Conservation (phyloP, 2,888 invertebrate species). For the Dendrolimus pini region DNA sequence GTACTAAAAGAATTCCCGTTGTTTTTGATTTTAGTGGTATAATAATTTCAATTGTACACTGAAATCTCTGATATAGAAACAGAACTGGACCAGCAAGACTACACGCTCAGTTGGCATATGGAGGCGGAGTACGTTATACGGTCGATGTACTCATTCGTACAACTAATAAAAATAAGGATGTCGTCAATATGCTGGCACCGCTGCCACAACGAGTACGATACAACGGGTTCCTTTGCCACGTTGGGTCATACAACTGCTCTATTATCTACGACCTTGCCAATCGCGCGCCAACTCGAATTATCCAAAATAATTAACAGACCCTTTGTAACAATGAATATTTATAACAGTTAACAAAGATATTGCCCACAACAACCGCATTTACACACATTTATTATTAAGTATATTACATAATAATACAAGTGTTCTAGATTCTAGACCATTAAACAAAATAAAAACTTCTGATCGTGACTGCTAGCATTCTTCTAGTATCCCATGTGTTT, state of each 20-base stretch:
- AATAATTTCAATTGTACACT: too few species aligned
- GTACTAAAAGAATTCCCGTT: too few species aligned
- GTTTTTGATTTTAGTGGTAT: too few species aligned
- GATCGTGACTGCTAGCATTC: neutral
- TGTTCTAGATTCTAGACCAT: too few species aligned
- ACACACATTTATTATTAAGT: too few species aligned
- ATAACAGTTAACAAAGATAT: too few species aligned
- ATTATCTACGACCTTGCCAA: constrained; percentile 3
- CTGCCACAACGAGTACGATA: constrained; percentile 55
- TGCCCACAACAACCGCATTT: too few species aligned
- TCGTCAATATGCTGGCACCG: constrained; percentile 73
- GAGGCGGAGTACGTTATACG: constrained; percentile 40
- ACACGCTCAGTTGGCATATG: constrained; percentile 47
- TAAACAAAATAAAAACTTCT: too few species aligned
- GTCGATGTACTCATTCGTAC: constrained; percentile 66
- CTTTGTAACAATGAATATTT: too few species aligned
- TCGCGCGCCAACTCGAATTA: neutral
- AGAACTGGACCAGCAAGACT: neutral
- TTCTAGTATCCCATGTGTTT: neutral
- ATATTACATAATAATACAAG: too few species aligned
- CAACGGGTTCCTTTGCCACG: neutral
- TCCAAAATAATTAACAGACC: too few species aligned
- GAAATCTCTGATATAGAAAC: neutral
- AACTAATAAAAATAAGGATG: constrained; percentile 74
- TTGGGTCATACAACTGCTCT: constrained; percentile 1